Conservation (phyloP, 1,140 invertebrate genomes). For the Listronotus bonariensis region DNA sequence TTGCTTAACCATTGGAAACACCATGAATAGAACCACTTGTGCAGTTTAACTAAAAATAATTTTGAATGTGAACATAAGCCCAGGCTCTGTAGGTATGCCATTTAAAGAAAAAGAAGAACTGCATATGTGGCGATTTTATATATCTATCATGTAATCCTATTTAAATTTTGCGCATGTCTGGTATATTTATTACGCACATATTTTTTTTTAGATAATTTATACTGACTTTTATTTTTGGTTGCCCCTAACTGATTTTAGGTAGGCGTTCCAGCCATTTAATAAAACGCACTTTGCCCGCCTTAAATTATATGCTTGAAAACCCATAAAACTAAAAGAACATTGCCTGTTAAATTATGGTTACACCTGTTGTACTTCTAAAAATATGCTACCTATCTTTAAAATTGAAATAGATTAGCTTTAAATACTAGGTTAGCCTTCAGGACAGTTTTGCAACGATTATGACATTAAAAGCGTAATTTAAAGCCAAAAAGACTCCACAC, state of each 20-base stretch:
- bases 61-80: no score
- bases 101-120: no score
- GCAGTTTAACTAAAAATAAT: no score
- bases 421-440: not conserved
- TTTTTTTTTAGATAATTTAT: no score
- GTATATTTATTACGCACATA: no score
- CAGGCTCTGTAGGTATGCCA: not conserved
- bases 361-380: slow-evolving; percentile 33
- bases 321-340: slow-evolving; percentile 18
- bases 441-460: not conserved
- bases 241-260: no score
- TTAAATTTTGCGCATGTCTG: no score
- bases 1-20: no score
- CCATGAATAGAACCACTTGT: not conserved
- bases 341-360: slow-evolving; percentile 22
- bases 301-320: slow-evolving; percentile 5
- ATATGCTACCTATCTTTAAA: slow-evolving; percentile 3
- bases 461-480: slow-evolving; percentile 10
- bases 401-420: not conserved
- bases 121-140: no score
- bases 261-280: not conserved
- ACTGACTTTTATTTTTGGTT: no score
- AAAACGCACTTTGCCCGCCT: not conserved
- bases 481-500: slow-evolving; percentile 15
- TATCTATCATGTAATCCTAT: no score